These are phyloP conservation scores for Ammodramus savannarum DNA, from an alignment of 2,113 vertebrate species.

Conservation along the genomic window DNA sequence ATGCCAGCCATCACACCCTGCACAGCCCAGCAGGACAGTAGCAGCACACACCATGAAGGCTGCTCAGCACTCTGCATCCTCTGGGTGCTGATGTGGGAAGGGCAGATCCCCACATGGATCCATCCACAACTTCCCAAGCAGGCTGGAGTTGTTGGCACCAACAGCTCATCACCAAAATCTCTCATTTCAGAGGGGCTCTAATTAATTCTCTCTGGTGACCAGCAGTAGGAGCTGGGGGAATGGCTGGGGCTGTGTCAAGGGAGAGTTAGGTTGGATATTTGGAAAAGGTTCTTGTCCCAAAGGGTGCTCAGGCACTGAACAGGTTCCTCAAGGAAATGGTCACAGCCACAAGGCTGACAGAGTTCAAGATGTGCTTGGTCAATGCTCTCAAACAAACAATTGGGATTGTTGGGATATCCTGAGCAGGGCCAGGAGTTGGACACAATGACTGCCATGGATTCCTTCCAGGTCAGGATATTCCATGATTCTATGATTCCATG, in stretches of 20 bases:
- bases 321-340: neutral
- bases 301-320: neutral
- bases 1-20: neutral
- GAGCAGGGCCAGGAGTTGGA: neutral
- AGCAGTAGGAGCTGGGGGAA: neutral
- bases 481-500: rapidly evolving
- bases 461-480: neutral
- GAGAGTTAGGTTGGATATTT: neutral
- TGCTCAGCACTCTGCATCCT: neutral
- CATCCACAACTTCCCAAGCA: neutral
- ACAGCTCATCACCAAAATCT: neutral
- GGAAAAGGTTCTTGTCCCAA: neutral
- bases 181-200: neutral
- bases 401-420: neutral
- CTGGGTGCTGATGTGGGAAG: neutral
- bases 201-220: neutral
- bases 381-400: rapidly evolving
- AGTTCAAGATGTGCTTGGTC: neutral
- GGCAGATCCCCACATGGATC: neutral
- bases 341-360: neutral
- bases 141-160: neutral
- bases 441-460: neutral
- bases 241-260: neutral
- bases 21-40: rapidly evolving
- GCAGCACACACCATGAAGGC: neutral